A percentile compares a stretch with the other conserved stretches of the same genome.
Evolutionary conservation across 2,888 invertebrate species (phyloP).

Genomic region (Nebria brevicollis): DNA sequence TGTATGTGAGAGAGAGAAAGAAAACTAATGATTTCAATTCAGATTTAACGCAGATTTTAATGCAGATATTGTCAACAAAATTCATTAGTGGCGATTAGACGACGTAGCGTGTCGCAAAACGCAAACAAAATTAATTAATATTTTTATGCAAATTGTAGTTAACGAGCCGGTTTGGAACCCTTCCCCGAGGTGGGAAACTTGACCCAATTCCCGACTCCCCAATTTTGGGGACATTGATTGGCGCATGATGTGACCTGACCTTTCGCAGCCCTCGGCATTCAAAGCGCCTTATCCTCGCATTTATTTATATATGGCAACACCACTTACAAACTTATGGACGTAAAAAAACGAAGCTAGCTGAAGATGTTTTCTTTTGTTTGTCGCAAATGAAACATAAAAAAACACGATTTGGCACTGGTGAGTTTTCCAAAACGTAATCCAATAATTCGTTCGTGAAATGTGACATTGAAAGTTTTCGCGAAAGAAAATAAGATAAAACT

Average conservation of each 20-base stretch:
- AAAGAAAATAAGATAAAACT: neutral
- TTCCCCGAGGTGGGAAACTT: neutral
- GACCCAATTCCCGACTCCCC: constrained; percentile 13
- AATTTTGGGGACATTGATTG: constrained; percentile 15
- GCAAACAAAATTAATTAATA: neutral
- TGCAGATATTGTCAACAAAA: too few relatives aligned
- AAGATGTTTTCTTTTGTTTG: neutral
- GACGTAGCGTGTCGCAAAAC: too few relatives aligned
- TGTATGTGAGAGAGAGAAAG: too few relatives aligned
- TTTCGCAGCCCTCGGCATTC: neutral
- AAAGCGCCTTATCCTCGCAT: neutral
- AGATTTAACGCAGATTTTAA: too few relatives aligned
- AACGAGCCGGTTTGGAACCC: neutral
- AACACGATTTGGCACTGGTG: neutral
- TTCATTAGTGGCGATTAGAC: too few relatives aligned
- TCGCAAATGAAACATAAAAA: neutral
- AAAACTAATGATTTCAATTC: too few relatives aligned
- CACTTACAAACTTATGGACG: neutral
- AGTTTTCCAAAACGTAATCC: neutral
- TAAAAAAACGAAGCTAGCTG: neutral
- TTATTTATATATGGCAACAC: neutral
- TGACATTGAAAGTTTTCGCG: neutral
- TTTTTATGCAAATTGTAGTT: neutral
- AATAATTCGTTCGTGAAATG: neutral
- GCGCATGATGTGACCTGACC: constrained; percentile 3